phyloP scores from a whole-genome alignment of 2,888 invertebrate genomes.

The Barypeithes pellucidus region DNA sequence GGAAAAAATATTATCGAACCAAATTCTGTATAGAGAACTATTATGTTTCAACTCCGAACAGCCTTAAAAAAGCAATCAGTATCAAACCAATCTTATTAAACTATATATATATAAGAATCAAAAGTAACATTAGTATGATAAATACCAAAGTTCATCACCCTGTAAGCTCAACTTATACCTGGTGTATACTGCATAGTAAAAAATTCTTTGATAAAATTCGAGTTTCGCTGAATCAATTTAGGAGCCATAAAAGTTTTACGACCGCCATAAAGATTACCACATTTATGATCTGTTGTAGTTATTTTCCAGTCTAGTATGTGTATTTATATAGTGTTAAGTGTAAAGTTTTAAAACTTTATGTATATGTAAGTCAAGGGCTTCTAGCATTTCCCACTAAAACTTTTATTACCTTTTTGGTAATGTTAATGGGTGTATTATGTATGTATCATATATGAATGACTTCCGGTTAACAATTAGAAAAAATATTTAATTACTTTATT shows the following conservation, averaged over 20 bases:
- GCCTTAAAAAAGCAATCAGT: too few relatives aligned
- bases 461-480: neutral
- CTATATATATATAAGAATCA: too few relatives aligned
- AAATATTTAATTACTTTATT: neutral
- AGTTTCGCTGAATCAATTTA: constrained; percentile 55
- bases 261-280: constrained; percentile 57
- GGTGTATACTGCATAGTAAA: constrained; percentile 41
- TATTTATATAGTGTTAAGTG: constrained; percentile 53
- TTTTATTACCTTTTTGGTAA: constrained; percentile 13
- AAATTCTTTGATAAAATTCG: constrained; percentile 48
- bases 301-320: constrained; percentile 48
- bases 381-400: constrained; percentile 22
- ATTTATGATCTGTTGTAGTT: constrained; percentile 55
- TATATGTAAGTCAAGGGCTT: constrained; percentile 39
- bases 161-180: constrained; percentile 21
- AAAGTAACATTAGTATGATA: neutral
- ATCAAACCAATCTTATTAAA: too few relatives aligned
- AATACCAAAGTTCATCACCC: constrained; percentile 19
- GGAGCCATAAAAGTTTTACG: constrained; percentile 58
- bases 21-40: too few relatives aligned
- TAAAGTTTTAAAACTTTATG: constrained; percentile 32
- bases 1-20: too few relatives aligned
- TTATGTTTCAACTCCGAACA: too few relatives aligned
- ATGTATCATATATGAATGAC: neutral
- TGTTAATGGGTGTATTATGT: constrained; percentile 22